phyloP scores from a whole-genome alignment of 2,888 invertebrate species.

The Actias luna region DNA sequence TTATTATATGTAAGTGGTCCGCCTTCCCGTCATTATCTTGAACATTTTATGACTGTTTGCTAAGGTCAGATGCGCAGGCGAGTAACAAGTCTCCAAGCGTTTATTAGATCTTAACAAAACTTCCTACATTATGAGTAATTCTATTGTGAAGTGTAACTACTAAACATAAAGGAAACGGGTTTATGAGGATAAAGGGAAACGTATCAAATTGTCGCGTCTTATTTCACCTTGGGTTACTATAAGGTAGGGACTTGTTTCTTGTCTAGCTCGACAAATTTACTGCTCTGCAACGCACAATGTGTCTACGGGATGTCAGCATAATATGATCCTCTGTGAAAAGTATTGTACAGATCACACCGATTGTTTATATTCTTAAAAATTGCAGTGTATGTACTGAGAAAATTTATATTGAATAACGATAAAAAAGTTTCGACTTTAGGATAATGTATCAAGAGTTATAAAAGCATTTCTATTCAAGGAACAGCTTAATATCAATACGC shows the following conservation, averaged over 20 bases:
- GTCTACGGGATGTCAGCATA: not conserved
- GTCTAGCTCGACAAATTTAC: not conserved
- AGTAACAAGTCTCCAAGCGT: slow-evolving; percentile 14
- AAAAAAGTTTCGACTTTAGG: not conserved
- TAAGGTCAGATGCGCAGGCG: slow-evolving; percentile 35
- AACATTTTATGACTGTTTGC: slow-evolving; percentile 34
- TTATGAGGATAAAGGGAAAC: not conserved
- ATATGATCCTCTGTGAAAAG: not conserved
- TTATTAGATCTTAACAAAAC: slow-evolving; percentile 15
- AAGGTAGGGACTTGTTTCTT: not conserved
- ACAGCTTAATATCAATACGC: not conserved
- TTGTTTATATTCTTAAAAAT: not conserved
- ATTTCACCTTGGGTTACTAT: not conserved
- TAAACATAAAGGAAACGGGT: slow-evolving; percentile 14
- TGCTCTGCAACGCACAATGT: not conserved
- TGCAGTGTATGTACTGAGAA: not conserved
- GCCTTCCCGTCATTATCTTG: slow-evolving; percentile 56
- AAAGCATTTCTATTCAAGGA: not conserved
- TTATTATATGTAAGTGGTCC: slow-evolving; percentile 16
- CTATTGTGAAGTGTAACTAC: too few relatives aligned
- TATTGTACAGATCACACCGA: not conserved
- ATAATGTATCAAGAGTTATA: not conserved
- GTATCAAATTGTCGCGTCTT: not conserved
- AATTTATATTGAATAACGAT: not conserved
- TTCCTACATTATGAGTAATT: slow-evolving; percentile 4